Percentiles rank a stretch among this genome's conserved stretches.
Conservation (phyloP, 64 coral and sea anemone genomes). For the Astreopora myriophthalma region DNA sequence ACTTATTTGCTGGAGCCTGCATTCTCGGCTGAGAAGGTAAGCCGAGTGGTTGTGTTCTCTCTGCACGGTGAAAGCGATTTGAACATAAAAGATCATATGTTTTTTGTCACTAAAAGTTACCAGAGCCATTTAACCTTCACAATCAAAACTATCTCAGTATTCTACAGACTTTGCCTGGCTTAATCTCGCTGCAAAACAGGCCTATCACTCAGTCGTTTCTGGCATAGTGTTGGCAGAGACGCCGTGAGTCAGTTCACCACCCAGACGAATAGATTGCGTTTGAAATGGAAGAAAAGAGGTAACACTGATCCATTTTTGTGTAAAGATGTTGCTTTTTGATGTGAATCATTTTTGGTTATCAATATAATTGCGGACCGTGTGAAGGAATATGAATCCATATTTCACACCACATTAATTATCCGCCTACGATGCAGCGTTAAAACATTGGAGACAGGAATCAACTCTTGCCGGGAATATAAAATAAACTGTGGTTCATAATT, state of each 20-base stretch:
- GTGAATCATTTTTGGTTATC: background rate
- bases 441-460: background rate
- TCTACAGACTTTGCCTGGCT: background rate
- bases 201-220: background rate
- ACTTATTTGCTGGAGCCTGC: too few relatives aligned
- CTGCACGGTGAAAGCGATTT: too few relatives aligned
- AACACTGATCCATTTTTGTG: too few relatives aligned
- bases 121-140: too few relatives aligned
- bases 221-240: background rate
- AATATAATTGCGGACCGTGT: background rate
- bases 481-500: conserved; percentile 30
- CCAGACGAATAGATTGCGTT: too few relatives aligned
- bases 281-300: too few relatives aligned
- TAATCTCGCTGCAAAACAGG: background rate
- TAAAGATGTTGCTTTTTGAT: background rate
- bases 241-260: too few relatives aligned
- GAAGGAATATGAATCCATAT: background rate
- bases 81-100: too few relatives aligned
- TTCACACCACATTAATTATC: conserved; percentile 55
- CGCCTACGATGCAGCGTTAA: background rate
- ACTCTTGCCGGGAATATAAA: background rate
- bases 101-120: too few relatives aligned
- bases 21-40: too few relatives aligned
- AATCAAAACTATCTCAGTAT: background rate
- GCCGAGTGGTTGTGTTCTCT: too few relatives aligned